Evolutionary conservation across 2,797 vertebrate species (phyloP).

Genomic region (Kryptopterus vitreolus): DNA sequence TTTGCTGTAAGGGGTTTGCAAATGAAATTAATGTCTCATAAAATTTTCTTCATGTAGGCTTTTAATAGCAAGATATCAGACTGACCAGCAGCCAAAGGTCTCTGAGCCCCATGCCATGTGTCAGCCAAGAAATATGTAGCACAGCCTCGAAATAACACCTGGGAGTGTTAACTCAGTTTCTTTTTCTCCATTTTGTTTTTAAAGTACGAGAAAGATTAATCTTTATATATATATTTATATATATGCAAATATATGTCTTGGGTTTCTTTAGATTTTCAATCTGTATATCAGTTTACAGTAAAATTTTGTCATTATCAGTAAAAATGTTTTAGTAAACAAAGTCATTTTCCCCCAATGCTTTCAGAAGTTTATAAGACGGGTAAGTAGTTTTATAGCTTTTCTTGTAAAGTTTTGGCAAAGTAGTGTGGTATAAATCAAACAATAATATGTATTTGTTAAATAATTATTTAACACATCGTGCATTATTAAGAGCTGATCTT

Average conservation of each 20-base stretch:
- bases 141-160: slow-evolving; percentile 44
- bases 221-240: background rate
- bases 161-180: background rate
- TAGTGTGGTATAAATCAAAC: background rate
- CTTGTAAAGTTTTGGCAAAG: background rate
- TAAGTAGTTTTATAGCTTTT: slow-evolving; percentile 70
- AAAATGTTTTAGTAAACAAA: slow-evolving; percentile 17
- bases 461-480: background rate
- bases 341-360: slow-evolving; percentile 71
- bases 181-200: background rate
- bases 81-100: slow-evolving; percentile 67
- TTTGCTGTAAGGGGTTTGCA: background rate
- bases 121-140: slow-evolving; percentile 68
- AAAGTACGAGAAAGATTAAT: background rate
- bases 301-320: background rate
- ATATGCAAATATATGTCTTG: background rate
- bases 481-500: slow-evolving; percentile 8
- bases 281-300: background rate
- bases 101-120: slow-evolving; percentile 67
- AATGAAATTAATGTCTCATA: background rate
- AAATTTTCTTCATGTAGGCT: background rate
- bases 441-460: background rate
- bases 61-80: slow-evolving; percentile 40
- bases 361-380: slow-evolving; percentile 92
- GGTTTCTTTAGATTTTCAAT: background rate